Evolutionary conservation across 2,888 invertebrate species (phyloP), one percentile per base, ranked within the genome.

Genomic region (Eristalis intricaria): DNA sequence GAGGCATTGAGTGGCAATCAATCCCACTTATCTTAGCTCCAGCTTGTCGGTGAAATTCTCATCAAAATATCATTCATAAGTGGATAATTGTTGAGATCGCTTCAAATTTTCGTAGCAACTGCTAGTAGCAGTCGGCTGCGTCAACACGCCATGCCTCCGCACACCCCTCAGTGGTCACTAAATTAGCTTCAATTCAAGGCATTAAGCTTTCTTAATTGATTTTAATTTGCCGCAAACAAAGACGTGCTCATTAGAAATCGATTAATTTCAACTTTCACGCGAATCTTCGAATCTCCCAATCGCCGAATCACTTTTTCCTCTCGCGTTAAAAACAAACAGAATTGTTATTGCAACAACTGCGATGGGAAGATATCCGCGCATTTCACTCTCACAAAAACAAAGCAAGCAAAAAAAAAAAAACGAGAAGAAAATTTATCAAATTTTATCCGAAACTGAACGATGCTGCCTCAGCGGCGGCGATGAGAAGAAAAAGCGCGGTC

Each of bases 211-310:
- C 23, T 15, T 26, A 26, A 40, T 56, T 69, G 22, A 32, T 56
- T 69, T 56, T 56, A 56, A 69, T 69, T 69, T n/a, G 26, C 22
- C 1, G 2, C 1, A 32, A 69, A 69, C 35, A 69, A 69, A 56
- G 35, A 29, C n/a, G 32, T 23, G 11, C 32, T 56, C 32, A 69
- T 69, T 32, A 69, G 56, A 32, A 69, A 69, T 58, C 69, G 22
- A 69, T 69, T 69, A 69, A 69, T 19, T 50, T 50, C 19, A 19
- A 50, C 50, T 50, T 50, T 50, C 50, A 19, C 50, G 50, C 7
- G 19, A n/a, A n/a, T 50, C 19, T 4, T 0, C 15, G 43, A 32
- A 32, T 10, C 32, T 32, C 10, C 8, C 4, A 32, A 32, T 1
- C 32, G 5, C 32, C 8, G 8, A 32, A 50, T 19, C 50, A 50